These are phyloP conservation scores for Heptranchias perlo DNA, from an alignment of 2,113 vertebrate genomes.

Conservation along the genomic window DNA sequence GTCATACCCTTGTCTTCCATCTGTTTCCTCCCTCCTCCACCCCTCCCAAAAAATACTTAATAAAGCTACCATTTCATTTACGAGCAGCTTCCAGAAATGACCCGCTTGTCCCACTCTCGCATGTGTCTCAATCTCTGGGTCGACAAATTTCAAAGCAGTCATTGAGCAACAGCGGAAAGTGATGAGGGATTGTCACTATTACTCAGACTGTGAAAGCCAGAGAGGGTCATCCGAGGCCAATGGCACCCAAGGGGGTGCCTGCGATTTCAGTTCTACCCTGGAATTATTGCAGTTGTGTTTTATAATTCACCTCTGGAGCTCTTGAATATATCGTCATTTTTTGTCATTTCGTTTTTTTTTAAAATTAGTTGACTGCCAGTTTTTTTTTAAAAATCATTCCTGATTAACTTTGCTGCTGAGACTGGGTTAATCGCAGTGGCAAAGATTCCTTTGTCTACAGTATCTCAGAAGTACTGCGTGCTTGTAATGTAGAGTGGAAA, in stretches of 20 bases:
- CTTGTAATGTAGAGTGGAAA: background rate
- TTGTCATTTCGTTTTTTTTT: background rate
- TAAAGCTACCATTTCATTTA: background rate
- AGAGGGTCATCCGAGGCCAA: background rate
- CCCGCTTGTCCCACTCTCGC: background rate
- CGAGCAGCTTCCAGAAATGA: background rate
- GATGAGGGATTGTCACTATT: background rate
- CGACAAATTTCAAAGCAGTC: background rate
- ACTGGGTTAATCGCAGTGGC: background rate
- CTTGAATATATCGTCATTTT: slow-evolving; percentile 21
- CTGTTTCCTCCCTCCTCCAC: background rate
- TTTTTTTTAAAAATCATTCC: background rate
- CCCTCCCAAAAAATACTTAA: background rate
- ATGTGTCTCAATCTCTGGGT: background rate
- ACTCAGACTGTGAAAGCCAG: background rate
- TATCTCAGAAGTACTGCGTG: background rate
- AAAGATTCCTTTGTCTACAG: background rate
- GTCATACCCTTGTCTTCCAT: background rate
- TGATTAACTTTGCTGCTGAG: background rate
- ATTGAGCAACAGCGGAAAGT: background rate
- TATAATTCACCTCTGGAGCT: slow-evolving; percentile 17
- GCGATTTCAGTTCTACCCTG: background rate
- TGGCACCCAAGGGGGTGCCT: background rate
- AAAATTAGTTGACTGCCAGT: background rate
- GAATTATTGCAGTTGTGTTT: background rate